These are phyloP conservation scores for Poecilia wingei DNA, from an alignment of 2,797 vertebrate genomes.

Conservation along the genomic window DNA sequence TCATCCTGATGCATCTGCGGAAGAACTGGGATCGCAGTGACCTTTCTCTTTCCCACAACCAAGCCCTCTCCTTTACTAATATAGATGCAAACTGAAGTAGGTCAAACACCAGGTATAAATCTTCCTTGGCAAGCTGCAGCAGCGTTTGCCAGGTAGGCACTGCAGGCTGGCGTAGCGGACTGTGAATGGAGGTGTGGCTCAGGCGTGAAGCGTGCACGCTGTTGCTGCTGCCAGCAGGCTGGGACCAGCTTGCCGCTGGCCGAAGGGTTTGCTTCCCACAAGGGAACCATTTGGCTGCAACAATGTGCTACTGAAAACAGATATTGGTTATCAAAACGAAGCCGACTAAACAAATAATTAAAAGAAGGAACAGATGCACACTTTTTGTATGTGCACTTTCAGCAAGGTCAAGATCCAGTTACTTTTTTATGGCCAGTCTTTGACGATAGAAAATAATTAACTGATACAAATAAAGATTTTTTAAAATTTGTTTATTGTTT, in stretches of 20 bases:
- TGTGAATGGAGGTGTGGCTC: slow-evolving; percentile 81
- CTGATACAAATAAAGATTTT: slow-evolving; percentile 34
- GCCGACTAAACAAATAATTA: slow-evolving; percentile 53
- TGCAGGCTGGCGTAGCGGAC: slow-evolving; percentile 86
- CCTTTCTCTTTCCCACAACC: slow-evolving; percentile 93
- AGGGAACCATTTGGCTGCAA: slow-evolving; percentile 86
- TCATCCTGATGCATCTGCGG: slow-evolving; percentile 93
- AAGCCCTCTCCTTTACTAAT: slow-evolving; percentile 90
- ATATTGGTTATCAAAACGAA: slow-evolving; percentile 73
- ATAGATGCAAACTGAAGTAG: slow-evolving; percentile 96
- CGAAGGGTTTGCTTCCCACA: slow-evolving; percentile 87
- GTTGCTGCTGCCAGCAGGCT: slow-evolving; percentile 81
- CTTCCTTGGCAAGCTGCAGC: slow-evolving; percentile 87
- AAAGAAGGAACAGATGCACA: not conserved
- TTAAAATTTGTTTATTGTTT: slow-evolving; percentile 9
- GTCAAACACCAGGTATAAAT: slow-evolving; percentile 97
- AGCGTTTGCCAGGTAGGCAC: slow-evolving; percentile 87
- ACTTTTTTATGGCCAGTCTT: slow-evolving; percentile 25
- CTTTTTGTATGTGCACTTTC: slow-evolving; percentile 14
- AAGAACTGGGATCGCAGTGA: slow-evolving; percentile 90
- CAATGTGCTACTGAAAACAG: slow-evolving; percentile 75
- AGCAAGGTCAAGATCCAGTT: slow-evolving; percentile 21
- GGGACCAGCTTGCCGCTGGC: slow-evolving; percentile 86
- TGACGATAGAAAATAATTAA: slow-evolving; percentile 43
- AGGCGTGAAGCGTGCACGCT: slow-evolving; percentile 83